Evolutionary conservation across 2,888 invertebrate genomes (phyloP).

Genomic region (Archaeoteleia sp.): DNA sequence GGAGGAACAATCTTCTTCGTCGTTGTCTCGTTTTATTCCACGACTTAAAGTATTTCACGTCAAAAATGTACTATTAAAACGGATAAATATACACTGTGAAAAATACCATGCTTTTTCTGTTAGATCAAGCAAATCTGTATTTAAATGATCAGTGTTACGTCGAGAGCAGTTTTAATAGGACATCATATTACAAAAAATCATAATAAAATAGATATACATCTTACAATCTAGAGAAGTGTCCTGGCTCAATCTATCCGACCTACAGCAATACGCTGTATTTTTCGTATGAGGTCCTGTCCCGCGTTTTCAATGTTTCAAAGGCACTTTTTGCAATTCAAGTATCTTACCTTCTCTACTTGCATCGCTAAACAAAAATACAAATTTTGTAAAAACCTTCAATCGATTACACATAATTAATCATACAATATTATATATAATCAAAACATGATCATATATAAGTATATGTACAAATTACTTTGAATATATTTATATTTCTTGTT

Average conservation of each 20-base stretch:
- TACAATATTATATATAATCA: too few relatives aligned
- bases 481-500: too few relatives aligned
- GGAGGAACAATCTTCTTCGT: slow-evolving; percentile 40
- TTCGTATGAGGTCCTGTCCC: slow-evolving; percentile 62
- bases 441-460: too few relatives aligned
- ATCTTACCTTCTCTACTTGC: slow-evolving; percentile 35
- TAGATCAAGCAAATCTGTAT: background rate
- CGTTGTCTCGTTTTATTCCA: slow-evolving; percentile 29
- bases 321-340: slow-evolving; percentile 60
- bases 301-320: slow-evolving; percentile 62
- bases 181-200: slow-evolving; percentile 35
- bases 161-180: slow-evolving; percentile 38
- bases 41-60: slow-evolving; percentile 15
- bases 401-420: too few relatives aligned
- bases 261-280: slow-evolving; percentile 59
- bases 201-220: slow-evolving; percentile 56
- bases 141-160: slow-evolving; percentile 26
- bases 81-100: slow-evolving; percentile 16
- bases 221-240: slow-evolving; percentile 69
- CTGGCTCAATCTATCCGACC: slow-evolving; percentile 62
- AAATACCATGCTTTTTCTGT: slow-evolving; percentile 18
- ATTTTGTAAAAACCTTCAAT: background rate
- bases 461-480: too few relatives aligned
- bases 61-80: slow-evolving; percentile 44
- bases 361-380: slow-evolving; percentile 11